These are phyloP conservation scores for Zaprionus vittiger DNA, from an alignment of 1,140 invertebrate species.

Conservation along the genomic window DNA sequence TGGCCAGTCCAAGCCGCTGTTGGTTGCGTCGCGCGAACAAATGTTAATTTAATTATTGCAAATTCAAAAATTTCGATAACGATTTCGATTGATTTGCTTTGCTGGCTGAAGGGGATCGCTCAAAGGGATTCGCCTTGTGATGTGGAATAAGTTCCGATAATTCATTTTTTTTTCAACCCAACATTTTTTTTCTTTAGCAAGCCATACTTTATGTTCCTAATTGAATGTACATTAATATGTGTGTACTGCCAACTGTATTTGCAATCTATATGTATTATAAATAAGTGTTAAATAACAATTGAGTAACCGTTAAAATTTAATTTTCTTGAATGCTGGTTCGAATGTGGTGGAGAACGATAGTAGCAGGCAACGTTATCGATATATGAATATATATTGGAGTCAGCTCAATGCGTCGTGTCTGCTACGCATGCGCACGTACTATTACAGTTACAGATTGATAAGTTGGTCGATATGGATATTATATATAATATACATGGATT, in stretches of 20 bases:
- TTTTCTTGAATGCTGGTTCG: not conserved
- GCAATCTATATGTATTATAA: conserved; percentile 35
- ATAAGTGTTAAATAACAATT: conserved; percentile 5
- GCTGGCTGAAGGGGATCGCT: conserved; percentile 27
- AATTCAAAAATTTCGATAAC: not conserved
- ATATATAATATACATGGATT: not conserved
- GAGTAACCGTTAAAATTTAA: conserved; percentile 31
- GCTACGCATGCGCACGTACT: not conserved
- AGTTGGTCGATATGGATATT: not conserved
- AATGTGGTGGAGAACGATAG: too few species aligned
- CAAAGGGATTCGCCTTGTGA: conserved; percentile 65
- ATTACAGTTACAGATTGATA: not conserved
- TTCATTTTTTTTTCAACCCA: conserved; percentile 39
- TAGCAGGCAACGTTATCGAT: not conserved
- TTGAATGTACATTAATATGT: conserved; percentile 6
- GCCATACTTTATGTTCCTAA: conserved; percentile 35
- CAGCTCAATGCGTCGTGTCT: not conserved
- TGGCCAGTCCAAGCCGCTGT: conserved; percentile 35
- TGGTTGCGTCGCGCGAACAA: conserved; percentile 57
- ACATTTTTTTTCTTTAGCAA: conserved; percentile 19
- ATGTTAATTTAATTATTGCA: conserved; percentile 62
- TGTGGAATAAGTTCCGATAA: conserved; percentile 71
- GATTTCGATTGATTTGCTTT: not conserved
- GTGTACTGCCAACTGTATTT: conserved; percentile 16
- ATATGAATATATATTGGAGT: not conserved